Evolutionary conservation across 2,113 vertebrate genomes (phyloP).

Genomic region (Brevimyrus niger): DNA sequence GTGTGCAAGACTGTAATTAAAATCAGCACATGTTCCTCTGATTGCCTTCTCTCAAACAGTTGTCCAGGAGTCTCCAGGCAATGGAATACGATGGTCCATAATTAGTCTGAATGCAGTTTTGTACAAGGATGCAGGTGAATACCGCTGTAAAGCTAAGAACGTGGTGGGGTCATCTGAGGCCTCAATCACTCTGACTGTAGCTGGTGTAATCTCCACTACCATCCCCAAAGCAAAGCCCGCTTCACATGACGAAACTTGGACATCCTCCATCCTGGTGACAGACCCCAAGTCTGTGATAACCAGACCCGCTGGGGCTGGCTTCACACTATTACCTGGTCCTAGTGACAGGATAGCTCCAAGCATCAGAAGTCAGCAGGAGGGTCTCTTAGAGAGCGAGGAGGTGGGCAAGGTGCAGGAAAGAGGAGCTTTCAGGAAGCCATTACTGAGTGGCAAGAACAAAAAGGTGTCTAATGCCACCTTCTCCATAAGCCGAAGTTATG

Average conservation of each 20-base stretch:
- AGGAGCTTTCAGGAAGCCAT: constrained; percentile 46
- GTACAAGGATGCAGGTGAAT: constrained; percentile 82
- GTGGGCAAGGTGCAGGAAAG: constrained; percentile 25
- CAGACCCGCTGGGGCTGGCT: neutral
- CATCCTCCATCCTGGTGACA: constrained; percentile 33
- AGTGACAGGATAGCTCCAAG: neutral
- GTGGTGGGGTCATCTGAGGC: constrained; percentile 81
- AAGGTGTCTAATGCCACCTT: constrained; percentile 35
- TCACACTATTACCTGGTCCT: constrained; percentile 18
- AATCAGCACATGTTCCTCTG: neutral
- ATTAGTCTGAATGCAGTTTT: constrained; percentile 81
- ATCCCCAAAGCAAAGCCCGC: constrained; percentile 30
- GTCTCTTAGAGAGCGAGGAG: constrained; percentile 41
- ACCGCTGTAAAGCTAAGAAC: constrained; percentile 84
- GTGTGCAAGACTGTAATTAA: neutral
- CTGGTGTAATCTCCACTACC: constrained; percentile 53
- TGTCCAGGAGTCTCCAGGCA: constrained; percentile 79
- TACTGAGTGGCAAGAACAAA: constrained; percentile 51
- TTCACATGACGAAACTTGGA: constrained; percentile 28
- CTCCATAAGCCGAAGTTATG: constrained; percentile 40
- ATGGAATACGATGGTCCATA: constrained; percentile 83
- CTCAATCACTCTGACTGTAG: constrained; percentile 73
- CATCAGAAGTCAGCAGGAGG: constrained; percentile 39
- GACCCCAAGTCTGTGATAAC: constrained; percentile 22
- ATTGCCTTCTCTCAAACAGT: constrained; percentile 51